These are phyloP conservation scores for Phoenoteleia sp. DNA, from an alignment of 2,888 invertebrate species.

Conservation along the genomic window DNA sequence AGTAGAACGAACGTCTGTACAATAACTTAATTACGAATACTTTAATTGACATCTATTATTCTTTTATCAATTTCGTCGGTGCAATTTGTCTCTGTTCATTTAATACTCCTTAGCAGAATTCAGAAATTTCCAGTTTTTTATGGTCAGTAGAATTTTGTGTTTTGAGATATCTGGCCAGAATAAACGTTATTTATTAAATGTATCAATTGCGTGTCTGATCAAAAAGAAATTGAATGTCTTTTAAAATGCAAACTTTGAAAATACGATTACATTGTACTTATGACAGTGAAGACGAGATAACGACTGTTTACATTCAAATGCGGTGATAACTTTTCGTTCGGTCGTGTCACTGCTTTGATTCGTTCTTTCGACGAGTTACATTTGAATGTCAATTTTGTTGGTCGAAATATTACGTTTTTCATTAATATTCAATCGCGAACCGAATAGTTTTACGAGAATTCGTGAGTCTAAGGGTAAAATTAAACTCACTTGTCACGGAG, in stretches of 20 bases:
- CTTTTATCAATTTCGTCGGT: too few species aligned
- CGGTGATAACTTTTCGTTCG: conserved; percentile 61
- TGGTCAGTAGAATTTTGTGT: too few species aligned
- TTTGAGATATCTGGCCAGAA: neutral
- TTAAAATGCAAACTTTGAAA: conserved; percentile 48
- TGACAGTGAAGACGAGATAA: conserved; percentile 55
- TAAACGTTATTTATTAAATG: neutral
- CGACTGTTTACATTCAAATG: conserved; percentile 57
- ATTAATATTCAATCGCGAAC: conserved; percentile 7
- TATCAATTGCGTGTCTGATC: neutral
- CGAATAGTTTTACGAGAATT: too few species aligned
- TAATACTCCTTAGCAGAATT: too few species aligned
- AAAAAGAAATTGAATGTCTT: conserved; percentile 33
- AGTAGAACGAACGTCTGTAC: conserved; percentile 46
- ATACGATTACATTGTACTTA: conserved; percentile 52
- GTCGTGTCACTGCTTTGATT: conserved; percentile 59
- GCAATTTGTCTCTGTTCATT: too few species aligned
- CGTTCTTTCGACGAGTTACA: conserved; percentile 25
- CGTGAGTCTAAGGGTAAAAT: too few species aligned
- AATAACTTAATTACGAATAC: conserved; percentile 39
- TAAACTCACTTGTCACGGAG: too few species aligned
- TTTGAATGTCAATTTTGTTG: conserved; percentile 31
- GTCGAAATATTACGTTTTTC: conserved; percentile 33
- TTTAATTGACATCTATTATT: conserved; percentile 24
- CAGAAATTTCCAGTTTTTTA: too few species aligned